phyloP scores from a whole-genome alignment of 1,140 invertebrate genomes.

The Idris sp. region DNA sequence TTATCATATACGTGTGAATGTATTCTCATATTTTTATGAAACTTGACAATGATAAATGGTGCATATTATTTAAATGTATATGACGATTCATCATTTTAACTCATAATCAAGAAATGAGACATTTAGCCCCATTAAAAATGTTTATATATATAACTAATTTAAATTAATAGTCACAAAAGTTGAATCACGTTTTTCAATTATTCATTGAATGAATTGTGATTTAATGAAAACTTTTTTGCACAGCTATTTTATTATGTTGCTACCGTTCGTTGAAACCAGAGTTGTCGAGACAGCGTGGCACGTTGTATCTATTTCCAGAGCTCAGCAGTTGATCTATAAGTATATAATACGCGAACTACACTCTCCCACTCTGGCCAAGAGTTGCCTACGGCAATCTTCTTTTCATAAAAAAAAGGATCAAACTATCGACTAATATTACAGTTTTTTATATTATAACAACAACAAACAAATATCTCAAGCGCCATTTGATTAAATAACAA shows the following conservation, averaged over 20 bases:
- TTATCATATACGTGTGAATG: constrained; percentile 3
- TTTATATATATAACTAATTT: not conserved
- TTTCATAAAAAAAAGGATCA: too few relatives aligned
- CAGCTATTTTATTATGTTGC: constrained; percentile 34
- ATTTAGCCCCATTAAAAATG: not conserved
- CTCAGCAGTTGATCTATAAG: constrained; percentile 39
- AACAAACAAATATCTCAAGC: constrained; percentile 32
- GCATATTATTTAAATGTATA: not conserved
- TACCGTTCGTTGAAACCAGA: constrained; percentile 44
- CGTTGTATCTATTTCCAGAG: constrained; percentile 36
- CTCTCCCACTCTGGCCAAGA: constrained; percentile 9
- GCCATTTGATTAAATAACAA: too few relatives aligned
- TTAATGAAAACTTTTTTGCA: constrained; percentile 35
- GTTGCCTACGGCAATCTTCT: too few relatives aligned
- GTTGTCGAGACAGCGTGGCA: constrained; percentile 37
- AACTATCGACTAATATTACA: constrained; percentile 27
- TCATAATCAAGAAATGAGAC: not conserved
- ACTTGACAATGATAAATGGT: constrained; percentile 6
- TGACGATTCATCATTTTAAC: constrained; percentile 4
- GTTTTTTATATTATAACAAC: constrained; percentile 23
- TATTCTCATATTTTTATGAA: not conserved
- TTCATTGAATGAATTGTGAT: constrained; percentile 22
- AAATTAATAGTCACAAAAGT: not conserved
- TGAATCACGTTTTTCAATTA: too few relatives aligned
- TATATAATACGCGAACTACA: constrained; percentile 32